Percentiles rank a stretch among this genome's conserved stretches.
phyloP scores from a whole-genome alignment of 2,888 invertebrate genomes.

The Pogonocherus hispidulus region DNA sequence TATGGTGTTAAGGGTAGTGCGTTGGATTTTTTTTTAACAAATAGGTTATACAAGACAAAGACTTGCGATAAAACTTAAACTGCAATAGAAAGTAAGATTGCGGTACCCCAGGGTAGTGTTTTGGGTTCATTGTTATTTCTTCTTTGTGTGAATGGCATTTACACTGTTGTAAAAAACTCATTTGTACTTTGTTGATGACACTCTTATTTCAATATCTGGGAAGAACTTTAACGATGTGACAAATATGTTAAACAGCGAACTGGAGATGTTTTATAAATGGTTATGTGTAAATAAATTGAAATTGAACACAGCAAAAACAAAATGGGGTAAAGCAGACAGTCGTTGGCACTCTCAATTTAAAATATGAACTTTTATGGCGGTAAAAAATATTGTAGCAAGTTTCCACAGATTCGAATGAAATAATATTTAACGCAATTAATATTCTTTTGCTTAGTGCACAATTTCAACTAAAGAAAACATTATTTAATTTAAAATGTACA shows the following conservation, averaged over 20 bases:
- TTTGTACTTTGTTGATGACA: constrained; percentile 35
- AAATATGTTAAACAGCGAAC: constrained; percentile 27
- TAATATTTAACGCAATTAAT: too few species aligned
- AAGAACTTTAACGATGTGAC: constrained; percentile 18
- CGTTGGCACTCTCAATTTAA: too few species aligned
- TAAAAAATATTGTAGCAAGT: too few species aligned
- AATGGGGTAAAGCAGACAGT: neutral
- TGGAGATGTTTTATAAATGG: neutral
- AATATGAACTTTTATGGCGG: too few species aligned
- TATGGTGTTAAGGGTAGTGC: neutral
- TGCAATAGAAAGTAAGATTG: neutral
- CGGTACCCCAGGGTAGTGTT: constrained; percentile 27
- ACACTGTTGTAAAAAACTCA: constrained; percentile 11
- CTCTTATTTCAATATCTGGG: constrained; percentile 29
- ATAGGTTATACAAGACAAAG: constrained; percentile 21
- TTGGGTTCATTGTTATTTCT: constrained; percentile 29
- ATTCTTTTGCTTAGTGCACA: too few species aligned
- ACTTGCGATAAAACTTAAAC: neutral
- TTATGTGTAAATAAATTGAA: constrained; percentile 21
- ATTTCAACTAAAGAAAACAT: too few species aligned
- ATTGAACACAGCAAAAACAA: constrained; percentile 2
- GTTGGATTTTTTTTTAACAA: neutral
- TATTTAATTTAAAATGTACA: too few species aligned
- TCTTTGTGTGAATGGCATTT: constrained; percentile 6
- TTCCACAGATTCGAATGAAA: too few species aligned